phyloP scores from a whole-genome alignment of 2,113 vertebrate species.

The Callaeas wilsoni region DNA sequence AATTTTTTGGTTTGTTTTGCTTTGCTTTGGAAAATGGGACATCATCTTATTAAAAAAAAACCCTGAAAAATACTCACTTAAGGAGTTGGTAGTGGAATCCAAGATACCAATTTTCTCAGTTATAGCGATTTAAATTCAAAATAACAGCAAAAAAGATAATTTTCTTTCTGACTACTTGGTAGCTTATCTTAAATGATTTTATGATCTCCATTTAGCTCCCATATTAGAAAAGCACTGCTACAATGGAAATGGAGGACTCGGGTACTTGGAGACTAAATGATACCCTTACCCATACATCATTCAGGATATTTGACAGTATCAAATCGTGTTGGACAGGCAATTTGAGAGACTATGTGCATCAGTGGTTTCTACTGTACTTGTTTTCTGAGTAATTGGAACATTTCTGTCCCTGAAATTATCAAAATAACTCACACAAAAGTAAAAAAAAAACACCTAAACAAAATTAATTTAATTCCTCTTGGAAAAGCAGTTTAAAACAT shows the following conservation, averaged over 20 bases:
- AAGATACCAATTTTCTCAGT: neutral
- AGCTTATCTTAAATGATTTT: neutral
- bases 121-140: neutral
- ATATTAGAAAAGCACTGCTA: neutral
- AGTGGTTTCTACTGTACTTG: neutral
- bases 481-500: neutral
- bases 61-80: neutral
- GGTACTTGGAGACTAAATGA: neutral
- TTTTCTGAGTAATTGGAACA: neutral
- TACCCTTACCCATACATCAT: neutral
- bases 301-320: neutral
- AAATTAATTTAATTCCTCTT: neutral
- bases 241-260: neutral
- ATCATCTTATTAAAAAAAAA: neutral
- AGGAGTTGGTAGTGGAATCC: neutral
- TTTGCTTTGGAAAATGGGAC: neutral
- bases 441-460: neutral
- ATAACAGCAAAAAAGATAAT: neutral
- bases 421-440: neutral
- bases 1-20: neutral
- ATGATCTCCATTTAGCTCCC: neutral
- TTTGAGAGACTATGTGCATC: neutral
- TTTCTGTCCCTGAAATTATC: neutral
- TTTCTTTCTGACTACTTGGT: neutral
- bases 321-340: neutral